Conservation (phyloP, 1,140 invertebrate genomes). For the Odontomachus brunneus region DNA sequence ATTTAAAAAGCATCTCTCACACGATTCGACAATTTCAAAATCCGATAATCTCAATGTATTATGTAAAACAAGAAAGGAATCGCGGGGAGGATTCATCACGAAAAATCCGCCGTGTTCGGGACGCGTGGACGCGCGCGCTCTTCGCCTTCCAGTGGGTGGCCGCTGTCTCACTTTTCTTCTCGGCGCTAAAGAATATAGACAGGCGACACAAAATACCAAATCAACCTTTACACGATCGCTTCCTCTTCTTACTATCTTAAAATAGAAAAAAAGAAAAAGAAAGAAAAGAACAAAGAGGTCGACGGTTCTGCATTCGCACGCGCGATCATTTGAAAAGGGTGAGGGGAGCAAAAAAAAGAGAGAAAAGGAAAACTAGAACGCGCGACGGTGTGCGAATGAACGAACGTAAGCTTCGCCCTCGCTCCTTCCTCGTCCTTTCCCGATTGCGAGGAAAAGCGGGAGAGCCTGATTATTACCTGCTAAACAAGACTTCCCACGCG, state of each 20-base stretch:
- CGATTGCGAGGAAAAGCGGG: slow-evolving; percentile 69
- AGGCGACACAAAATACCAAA: slow-evolving; percentile 67
- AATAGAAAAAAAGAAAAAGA: slow-evolving; percentile 58
- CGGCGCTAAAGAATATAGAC: slow-evolving; percentile 62
- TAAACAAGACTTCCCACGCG: slow-evolving; percentile 8
- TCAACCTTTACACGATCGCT: slow-evolving; percentile 66
- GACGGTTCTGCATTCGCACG: slow-evolving; percentile 65
- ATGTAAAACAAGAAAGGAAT: slow-evolving; percentile 25
- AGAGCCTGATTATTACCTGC: slow-evolving; percentile 53
- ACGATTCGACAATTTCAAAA: neutral
- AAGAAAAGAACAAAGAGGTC: slow-evolving; percentile 36
- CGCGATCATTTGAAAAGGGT: slow-evolving; percentile 63
- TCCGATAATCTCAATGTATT: neutral
- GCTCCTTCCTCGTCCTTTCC: slow-evolving; percentile 74
- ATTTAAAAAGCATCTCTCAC: slow-evolving; percentile 23
- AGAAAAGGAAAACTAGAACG: slow-evolving; percentile 44
- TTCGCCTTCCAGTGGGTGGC: slow-evolving; percentile 57
- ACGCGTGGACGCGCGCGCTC: neutral
- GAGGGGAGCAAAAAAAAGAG: slow-evolving; percentile 47
- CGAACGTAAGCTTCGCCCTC: slow-evolving; percentile 52
- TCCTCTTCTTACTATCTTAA: slow-evolving; percentile 51
- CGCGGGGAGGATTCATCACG: neutral
- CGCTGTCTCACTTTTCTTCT: slow-evolving; percentile 1
- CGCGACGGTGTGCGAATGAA: slow-evolving; percentile 67
- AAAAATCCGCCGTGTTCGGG: slow-evolving; percentile 16